A percentile compares a stretch with the other conserved stretches of the same genome.
These are phyloP conservation scores for Danio aesculapii DNA, from an alignment of 2,797 vertebrate species.

Conservation along the genomic window DNA sequence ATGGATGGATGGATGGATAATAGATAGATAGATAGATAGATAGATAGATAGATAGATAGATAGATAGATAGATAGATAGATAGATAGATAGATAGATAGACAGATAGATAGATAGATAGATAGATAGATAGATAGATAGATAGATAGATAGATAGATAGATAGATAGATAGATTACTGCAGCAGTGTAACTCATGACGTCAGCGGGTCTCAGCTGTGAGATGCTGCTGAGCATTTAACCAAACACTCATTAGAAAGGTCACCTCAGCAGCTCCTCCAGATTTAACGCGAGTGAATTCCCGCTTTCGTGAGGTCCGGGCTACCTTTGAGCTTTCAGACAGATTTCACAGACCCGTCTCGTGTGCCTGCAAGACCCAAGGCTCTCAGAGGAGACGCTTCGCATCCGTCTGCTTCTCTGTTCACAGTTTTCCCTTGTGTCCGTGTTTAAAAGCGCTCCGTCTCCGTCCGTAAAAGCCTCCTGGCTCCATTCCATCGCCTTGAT, in stretches of 20 bases:
- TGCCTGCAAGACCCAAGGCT: background rate
- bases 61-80: too few species aligned
- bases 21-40: too few species aligned
- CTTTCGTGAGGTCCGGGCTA: background rate
- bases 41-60: too few species aligned
- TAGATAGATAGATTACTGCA: too few species aligned
- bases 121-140: too few species aligned
- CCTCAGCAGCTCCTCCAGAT: background rate
- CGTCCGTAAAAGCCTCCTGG: constrained; percentile 39
- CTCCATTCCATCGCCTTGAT: constrained; percentile 25
- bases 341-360: background rate
- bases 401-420: background rate
- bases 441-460: constrained; percentile 26
- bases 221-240: constrained; percentile 1
- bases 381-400: background rate
- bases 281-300: background rate
- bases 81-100: too few species aligned
- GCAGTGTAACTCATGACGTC: constrained; percentile 15
- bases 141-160: too few species aligned
- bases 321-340: background rate
- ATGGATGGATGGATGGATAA: too few species aligned
- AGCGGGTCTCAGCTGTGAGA: constrained; percentile 25
- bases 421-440: background rate
- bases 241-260: constrained; percentile 12
- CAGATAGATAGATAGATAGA: too few species aligned